Conservation (phyloP, 1,140 invertebrate species). For the Zaprionus taronus region DNA sequence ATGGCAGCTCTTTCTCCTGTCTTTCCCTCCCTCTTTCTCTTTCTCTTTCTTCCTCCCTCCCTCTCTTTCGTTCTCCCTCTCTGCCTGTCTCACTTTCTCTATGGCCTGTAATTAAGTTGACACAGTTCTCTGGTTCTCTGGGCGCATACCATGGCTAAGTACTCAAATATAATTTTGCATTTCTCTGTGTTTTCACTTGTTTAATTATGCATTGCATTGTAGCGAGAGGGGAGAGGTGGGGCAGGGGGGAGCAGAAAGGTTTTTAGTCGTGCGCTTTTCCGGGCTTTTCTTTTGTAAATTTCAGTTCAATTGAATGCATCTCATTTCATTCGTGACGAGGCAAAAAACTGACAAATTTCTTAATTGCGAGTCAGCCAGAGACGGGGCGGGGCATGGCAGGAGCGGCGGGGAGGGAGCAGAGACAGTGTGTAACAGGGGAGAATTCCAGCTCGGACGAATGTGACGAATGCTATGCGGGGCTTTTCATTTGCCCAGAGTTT, state of each 20-base stretch:
- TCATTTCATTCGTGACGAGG: slow-evolving; percentile 67
- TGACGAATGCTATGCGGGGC: slow-evolving; percentile 9
- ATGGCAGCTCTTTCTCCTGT: background rate
- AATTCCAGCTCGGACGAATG: slow-evolving; percentile 2
- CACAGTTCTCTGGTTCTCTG: slow-evolving; percentile 7
- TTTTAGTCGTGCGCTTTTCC: slow-evolving; percentile 46
- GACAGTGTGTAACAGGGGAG: background rate
- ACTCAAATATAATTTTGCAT: slow-evolving; percentile 9
- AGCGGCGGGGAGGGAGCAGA: background rate
- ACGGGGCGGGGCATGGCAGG: background rate
- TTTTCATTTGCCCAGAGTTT: slow-evolving; percentile 53
- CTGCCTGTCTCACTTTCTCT: background rate
- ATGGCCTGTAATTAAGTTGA: slow-evolving; percentile 6
- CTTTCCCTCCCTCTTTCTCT: background rate
- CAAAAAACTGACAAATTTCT: slow-evolving; percentile 74
- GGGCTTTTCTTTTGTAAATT: slow-evolving; percentile 35
- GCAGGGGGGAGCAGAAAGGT: background rate
- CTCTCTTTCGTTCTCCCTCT: background rate
- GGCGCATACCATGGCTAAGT: background rate
- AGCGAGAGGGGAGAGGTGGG: background rate
- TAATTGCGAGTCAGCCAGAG: slow-evolving; percentile 66
- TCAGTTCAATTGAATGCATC: slow-evolving; percentile 77
- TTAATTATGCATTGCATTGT: slow-evolving; percentile 12
- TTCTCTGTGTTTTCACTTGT: slow-evolving; percentile 9
- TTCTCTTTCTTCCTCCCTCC: background rate